phyloP scores from a whole-genome alignment of 2,888 invertebrate species.

The Epistrophella euchroma region DNA sequence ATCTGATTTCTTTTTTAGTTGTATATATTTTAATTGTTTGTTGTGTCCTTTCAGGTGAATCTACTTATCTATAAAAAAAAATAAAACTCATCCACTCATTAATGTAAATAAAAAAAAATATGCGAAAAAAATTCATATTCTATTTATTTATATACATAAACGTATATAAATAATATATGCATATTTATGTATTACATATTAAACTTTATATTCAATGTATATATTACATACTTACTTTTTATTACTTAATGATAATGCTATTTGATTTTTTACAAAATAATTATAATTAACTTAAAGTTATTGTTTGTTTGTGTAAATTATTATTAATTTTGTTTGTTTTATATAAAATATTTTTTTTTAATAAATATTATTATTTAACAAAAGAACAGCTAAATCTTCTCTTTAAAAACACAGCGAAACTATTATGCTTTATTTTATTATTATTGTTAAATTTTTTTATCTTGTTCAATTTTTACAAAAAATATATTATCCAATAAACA shows the following conservation, averaged over 20 bases:
- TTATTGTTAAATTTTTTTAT: constrained; percentile 29
- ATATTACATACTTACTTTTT: constrained; percentile 66
- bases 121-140: constrained; percentile 60
- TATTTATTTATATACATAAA: constrained; percentile 16
- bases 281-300: constrained; percentile 36
- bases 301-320: constrained; percentile 57
- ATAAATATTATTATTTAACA: constrained; percentile 39
- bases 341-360: constrained; percentile 18
- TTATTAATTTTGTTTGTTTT: constrained; percentile 38
- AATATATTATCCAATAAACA: constrained; percentile 12
- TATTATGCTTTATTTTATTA: constrained; percentile 29
- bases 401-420: constrained; percentile 37
- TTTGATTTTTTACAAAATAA: constrained; percentile 54
- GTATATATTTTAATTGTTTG: constrained; percentile 69
- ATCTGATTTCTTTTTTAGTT: constrained; percentile 35
- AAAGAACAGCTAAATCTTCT: constrained; percentile 57
- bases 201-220: constrained; percentile 58
- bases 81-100: constrained; percentile 64
- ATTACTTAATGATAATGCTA: constrained; percentile 57
- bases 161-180: constrained; percentile 25
- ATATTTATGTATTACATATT: constrained; percentile 47
- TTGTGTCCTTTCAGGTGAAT: constrained; percentile 81
- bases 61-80: constrained; percentile 81
- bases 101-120: constrained; percentile 62
- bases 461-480: constrained; percentile 41